Conservation (phyloP, 2,797 vertebrate species). For the Molossus alvarezi region DNA sequence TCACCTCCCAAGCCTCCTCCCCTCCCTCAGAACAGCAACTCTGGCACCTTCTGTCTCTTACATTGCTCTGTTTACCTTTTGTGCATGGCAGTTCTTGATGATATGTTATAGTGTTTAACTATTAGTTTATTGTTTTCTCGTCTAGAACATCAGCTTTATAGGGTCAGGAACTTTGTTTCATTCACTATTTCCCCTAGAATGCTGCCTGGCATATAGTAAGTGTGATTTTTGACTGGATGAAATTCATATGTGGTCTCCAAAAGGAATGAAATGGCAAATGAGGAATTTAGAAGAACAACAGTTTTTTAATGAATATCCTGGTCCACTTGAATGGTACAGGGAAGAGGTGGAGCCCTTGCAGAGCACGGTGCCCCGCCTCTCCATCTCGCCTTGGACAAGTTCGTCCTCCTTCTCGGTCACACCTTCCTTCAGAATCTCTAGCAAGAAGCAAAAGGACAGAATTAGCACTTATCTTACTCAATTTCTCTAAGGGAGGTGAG, state of each 20-base stretch:
- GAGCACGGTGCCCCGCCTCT: not conserved
- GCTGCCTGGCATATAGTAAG: not conserved
- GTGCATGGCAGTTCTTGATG: not conserved
- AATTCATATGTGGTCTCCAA: constrained; percentile 10
- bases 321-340: not conserved
- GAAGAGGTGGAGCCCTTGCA: not conserved
- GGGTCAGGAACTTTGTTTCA: not conserved
- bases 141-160: not conserved
- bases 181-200: not conserved
- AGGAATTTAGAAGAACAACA: not conserved
- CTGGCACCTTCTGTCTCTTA: not conserved
- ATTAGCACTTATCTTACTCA: not conserved
- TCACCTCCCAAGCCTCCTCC: not conserved
- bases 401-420: not conserved
- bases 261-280: not conserved
- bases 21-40: not conserved
- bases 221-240: not conserved
- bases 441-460: not conserved
- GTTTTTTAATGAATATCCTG: not conserved
- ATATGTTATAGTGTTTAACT: no score
- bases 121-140: not conserved
- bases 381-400: not conserved
- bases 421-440: not conserved
- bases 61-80: not conserved
- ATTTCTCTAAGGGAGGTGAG: not conserved